Evolutionary conservation across 2,888 invertebrate species (phyloP), one percentile per base, ranked within the genome.

Genomic region (Synanthedon andrenaeformis): DNA sequence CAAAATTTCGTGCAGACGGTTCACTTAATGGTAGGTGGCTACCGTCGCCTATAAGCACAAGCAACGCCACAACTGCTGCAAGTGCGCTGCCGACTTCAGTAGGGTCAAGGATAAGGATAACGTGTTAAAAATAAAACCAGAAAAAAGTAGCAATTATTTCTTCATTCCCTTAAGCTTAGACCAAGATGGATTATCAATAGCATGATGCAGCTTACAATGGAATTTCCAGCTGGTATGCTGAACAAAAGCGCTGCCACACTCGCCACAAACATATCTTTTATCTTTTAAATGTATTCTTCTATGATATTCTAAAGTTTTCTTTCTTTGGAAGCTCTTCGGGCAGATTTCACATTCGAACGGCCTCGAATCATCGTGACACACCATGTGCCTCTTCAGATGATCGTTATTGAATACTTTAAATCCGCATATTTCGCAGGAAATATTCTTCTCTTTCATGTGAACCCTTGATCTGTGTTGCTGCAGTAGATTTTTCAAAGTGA

Each of bases 311-410:
- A 90, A 61, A 0, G 89, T 88, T 54, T 87, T 89, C 59, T 88
- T 87, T 57, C 90, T 88, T 49, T 89, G 89, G 61, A 91, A 91
- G 1, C 84, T 70, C 61, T 90, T 91, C 42, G 88, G 88, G 57
- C 91, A 91, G 56, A 83, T 75, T 4, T 87, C 82, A 58, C 91
- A 91, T 45, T 87, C 79, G 51, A 82, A 90, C 3, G 90, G 90
- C 53, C 90, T 78, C 0, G 88, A 74, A 2, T 89, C 89, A 1
- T 86, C 87, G 55, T 91, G 91, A 0, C 79, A 85, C 1, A 90
- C 84, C 72, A 87, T 86, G 54, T 91, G 91, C 0, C 87, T 76
- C 41, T 79, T 83, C 52, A 91, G 61, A 14, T 89, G 68, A 42
- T 87, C 83, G 11, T 79, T 83, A 17, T 75, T 76, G 35, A 79